Base-by-base conservation (phyloP, 2,113 vertebrate genomes). In the Pterocles burchelli region DNA sequence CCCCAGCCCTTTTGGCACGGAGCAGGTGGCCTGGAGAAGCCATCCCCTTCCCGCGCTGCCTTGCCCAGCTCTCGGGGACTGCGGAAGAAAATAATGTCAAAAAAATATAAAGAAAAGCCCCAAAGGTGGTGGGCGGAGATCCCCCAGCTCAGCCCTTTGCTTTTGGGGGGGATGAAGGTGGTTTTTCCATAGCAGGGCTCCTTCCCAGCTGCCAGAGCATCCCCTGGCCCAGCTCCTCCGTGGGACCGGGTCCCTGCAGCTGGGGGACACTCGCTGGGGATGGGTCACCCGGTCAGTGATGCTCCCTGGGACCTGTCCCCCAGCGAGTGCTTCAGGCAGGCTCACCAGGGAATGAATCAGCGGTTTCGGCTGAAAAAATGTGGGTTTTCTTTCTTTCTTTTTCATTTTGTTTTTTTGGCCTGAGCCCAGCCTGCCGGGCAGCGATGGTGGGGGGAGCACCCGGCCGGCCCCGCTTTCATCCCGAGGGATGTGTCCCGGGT, bases 301-400 rank as follows among this genome's bases (percentile, higher is more conserved):
- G 38, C 75, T 83, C 5, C 1, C 19, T 72, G 72, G 86, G 84
- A 13, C 68, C 43, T 2, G 14, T 63, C 17, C 38, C 41, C 38
- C 16, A 5, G 1, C 11, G 3, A 46, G 79, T 1, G 2, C 45
- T 79, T 49, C 0, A 29, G 49, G 17, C 62, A 51, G 29, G 58
- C 62, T 72, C 4, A 19, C 58, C 2, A 4, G 29, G 85, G 66
- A 41, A 96, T 96, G 92, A 95, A 94, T 95, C 93, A 94, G 96
- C 90, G n/a, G n/a, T 94, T 97, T 96, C 4, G 3, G 57, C 66
- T 89, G 85, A 81, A 80, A 85, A 88, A 90, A 83, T 17, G 49
- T 49, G 54, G 8, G 0, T 36, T 93, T 79, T 45, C 10, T 26
- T 43, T n/a, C 22, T 48, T 49, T 15, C n/a, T n/a, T 34, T 26